Evolutionary conservation across 2,888 invertebrate species (phyloP), one percentile per base, ranked within the genome.

Genomic region (Athetis lepigone): DNA sequence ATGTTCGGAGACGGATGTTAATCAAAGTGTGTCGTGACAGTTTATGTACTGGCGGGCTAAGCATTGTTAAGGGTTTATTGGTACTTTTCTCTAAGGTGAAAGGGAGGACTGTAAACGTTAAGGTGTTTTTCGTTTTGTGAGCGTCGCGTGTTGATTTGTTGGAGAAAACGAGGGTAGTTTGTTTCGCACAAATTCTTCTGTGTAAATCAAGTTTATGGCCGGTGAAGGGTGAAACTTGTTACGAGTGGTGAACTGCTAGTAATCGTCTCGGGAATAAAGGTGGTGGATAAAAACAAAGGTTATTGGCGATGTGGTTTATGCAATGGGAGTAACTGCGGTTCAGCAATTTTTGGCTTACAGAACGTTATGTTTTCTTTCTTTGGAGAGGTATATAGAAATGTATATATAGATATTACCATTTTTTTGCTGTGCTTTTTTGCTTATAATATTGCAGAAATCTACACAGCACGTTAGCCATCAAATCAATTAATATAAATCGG

Each of bases 21-120:
- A 81, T 80, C 77, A 71, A 81, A 76, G 47, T 57, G 70, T 69
- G n/a, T 59, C 76, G 49, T 51, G 72, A 56, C 72, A 72, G 64
- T 75, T 72, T 70, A 61, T 57, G 75, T 58, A 46, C 70, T 16
- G 54, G 37, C 52, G 16, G 50, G 37, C 61, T 60, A 16, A 46
- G 54, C 70, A 63, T 72, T 72, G 71, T 72, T 72, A 70, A 43
- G 39, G 49, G 19, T 75, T 72, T 75, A 72, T 70, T 70, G 71
- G 54, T 67, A 56, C 67, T 61, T 64, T 67, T 61, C 29, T 57
- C 69, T 56, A 47, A 76, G 65, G 69, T 79, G 65, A 65, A 75
- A 59, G 54, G 63, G 37, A 65, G 50, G 70, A 45, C 64, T 55
- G 72, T 71, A 79, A 79, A 75, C 45, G 59, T 65, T 60, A 51